Evolutionary conservation across 2,797 vertebrate species (phyloP).

Genomic region (Gorsachius magnificus): DNA sequence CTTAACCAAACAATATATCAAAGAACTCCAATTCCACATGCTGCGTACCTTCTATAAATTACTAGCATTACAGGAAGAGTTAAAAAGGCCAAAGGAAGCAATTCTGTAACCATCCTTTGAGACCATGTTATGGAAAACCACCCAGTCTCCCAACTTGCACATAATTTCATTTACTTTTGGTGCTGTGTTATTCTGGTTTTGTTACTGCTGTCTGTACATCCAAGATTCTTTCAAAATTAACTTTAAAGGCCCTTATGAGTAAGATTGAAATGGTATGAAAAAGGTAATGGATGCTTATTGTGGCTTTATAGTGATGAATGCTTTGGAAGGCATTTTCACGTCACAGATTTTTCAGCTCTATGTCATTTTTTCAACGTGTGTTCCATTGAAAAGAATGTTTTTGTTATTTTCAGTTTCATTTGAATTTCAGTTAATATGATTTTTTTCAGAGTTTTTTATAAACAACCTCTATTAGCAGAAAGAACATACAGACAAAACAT

Average conservation of each 20-base stretch:
- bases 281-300: background rate
- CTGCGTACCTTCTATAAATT: background rate
- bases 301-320: background rate
- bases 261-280: background rate
- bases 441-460: background rate
- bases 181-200: background rate
- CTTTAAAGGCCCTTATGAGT: background rate
- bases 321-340: background rate
- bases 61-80: background rate
- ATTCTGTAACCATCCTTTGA: background rate
- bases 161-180: background rate
- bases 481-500: background rate
- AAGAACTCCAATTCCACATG: background rate
- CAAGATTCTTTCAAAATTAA: background rate
- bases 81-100: background rate
- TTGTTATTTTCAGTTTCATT: background rate
- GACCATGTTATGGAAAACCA: background rate
- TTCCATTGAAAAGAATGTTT: background rate
- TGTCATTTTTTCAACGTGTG: background rate
- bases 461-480: background rate
- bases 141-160: background rate
- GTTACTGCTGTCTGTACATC: background rate
- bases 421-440: background rate
- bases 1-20: background rate
- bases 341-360: background rate